phyloP scores from a whole-genome alignment of 2,888 invertebrate species.

The Aleiodes alternator region DNA sequence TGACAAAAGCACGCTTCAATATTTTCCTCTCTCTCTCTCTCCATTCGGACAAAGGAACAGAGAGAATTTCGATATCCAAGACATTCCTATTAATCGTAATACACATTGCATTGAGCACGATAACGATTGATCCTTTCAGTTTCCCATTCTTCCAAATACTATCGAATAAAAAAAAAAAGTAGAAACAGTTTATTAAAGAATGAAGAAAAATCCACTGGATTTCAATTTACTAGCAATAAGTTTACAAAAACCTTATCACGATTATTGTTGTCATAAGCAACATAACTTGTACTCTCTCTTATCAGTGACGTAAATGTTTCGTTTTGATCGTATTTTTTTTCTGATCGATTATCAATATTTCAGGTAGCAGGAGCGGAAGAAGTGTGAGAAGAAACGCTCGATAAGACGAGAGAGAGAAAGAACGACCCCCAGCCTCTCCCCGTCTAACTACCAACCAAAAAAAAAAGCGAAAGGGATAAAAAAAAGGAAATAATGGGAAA shows the following conservation, averaged over 20 bases:
- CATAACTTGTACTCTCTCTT: neutral
- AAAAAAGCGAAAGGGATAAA: slow-evolving; percentile 6
- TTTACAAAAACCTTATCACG: neutral
- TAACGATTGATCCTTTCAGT: no score
- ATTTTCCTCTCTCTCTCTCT: no score
- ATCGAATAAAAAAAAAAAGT: neutral
- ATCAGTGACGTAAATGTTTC: slow-evolving; percentile 7
- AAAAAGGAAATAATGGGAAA: slow-evolving; percentile 75
- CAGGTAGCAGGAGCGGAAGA: slow-evolving; percentile 10
- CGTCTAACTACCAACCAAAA: neutral
- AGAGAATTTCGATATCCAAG: no score
- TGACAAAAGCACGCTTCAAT: no score
- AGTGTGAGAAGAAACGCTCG: neutral
- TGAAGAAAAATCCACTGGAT: slow-evolving; percentile 5
- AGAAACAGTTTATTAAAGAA: neutral
- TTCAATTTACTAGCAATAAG: slow-evolving; percentile 18
- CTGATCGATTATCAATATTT: slow-evolving; percentile 38
- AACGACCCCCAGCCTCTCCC: no score
- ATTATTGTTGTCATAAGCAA: slow-evolving; percentile 17
- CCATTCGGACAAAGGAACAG: no score
- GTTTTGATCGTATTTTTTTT: slow-evolving; percentile 15
- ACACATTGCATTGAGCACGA: no score
- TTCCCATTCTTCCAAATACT: neutral
- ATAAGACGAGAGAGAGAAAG: neutral
- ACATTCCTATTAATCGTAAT: no score